Evolutionary conservation across 2,113 vertebrate genomes (phyloP), one percentile per base, ranked within the genome.

Genomic region (Microcebus griseorufus): DNA sequence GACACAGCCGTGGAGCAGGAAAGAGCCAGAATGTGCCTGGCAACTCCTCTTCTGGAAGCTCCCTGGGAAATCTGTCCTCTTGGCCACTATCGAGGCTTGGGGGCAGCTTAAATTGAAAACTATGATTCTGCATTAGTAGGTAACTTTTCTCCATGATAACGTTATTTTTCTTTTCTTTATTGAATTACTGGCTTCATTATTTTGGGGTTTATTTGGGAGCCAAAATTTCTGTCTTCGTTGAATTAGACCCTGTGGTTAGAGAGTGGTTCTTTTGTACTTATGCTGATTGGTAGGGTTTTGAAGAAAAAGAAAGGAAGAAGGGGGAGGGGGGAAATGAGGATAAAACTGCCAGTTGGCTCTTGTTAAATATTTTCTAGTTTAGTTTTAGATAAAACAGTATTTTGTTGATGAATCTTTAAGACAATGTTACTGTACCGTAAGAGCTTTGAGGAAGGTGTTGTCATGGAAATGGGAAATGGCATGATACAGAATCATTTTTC

Each of bases 211-310:
- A 95, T 37, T 92, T 80, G 55, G 55, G 20, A 96, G n/a, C 53
- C 90, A n/a, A 95, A 88, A 93, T 96, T 88, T 96, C 88, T 62
- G 27, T 94, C 84, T 83, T 95, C 58, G 76, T 90, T 93, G 45
- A 97, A 91, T 85, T 80, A 95, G 84, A 90, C 45, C 17, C 11
- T 67, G 75, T 87, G 90, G 53, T 96, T 89, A 90, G 32, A 42
- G 32, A n/a, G 69, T 84, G 85, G 62, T 95, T 97, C 88, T 87
- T 94, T 92, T 75, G 82, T 80, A 90, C 64, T 93, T 85, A 95
- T 2, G 48, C 34, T 51, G 25, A 94, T 81, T 53, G 88, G 22
- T 69, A 84, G 45, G 9, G 17, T 85, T 96, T 84, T 94, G 88
- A 97, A 93, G 58, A 92, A 96, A 96, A 80, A 48, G 23, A 64